These are phyloP conservation scores for Meloidogyne hapla DNA, from an alignment of 1,140 invertebrate species.

Conservation along the genomic window DNA sequence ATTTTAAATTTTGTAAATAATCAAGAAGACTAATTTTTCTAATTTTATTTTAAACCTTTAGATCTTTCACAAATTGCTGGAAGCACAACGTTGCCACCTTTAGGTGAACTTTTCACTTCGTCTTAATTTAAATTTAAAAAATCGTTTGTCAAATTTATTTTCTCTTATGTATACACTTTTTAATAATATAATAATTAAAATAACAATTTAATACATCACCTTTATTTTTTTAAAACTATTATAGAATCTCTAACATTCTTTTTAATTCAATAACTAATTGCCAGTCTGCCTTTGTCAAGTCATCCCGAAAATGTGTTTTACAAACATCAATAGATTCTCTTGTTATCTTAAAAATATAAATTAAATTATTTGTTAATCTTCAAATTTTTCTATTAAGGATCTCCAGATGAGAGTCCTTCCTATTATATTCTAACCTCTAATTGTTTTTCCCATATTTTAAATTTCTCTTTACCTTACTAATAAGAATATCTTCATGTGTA, in stretches of 20 bases:
- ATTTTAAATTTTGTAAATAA: too few relatives aligned
- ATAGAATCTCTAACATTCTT: conserved; percentile 3
- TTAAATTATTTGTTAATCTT: neutral
- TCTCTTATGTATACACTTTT: too few relatives aligned
- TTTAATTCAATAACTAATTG: neutral
- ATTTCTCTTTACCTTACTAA: conserved; percentile 80
- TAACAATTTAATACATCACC: too few relatives aligned
- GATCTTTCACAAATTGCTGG: conserved; percentile 6
- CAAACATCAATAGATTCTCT: conserved; percentile 96
- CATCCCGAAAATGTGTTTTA: conserved; percentile 97
- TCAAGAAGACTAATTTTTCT: too few relatives aligned
- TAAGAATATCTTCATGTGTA: conserved; percentile 86
- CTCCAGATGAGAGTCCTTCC: too few relatives aligned
- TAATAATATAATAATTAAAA: too few relatives aligned
- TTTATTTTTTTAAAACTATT: neutral
- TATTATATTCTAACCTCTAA: too few relatives aligned
- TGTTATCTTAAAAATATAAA: conserved; percentile 78
- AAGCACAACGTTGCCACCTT: conserved; percentile 11
- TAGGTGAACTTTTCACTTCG: conserved; percentile 34
- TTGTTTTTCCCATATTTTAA: too few relatives aligned
- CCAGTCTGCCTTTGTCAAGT: conserved; percentile 76
- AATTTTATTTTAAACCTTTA: conserved; percentile 7
- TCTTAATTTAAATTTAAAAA: neutral
- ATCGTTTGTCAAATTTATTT: too few relatives aligned
- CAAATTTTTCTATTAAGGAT: too few relatives aligned